These are phyloP conservation scores for Stramonita haemastoma DNA, from an alignment of 2,888 invertebrate genomes.

Conservation along the genomic window DNA sequence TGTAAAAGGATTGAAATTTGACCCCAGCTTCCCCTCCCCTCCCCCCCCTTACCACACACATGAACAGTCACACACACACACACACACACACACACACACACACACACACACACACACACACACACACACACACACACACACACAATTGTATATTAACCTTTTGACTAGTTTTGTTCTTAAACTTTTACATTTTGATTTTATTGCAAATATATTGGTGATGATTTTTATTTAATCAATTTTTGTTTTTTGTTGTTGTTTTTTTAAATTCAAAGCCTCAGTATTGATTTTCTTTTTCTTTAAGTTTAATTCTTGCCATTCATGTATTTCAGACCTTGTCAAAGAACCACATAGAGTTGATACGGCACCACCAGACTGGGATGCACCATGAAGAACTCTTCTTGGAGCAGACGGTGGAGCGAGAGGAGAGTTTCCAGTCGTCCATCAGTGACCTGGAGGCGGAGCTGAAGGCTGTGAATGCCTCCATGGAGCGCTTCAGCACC, in stretches of 20 bases:
- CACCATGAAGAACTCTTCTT: conserved; percentile 97
- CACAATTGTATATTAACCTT: not conserved
- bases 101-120: conserved; percentile 17
- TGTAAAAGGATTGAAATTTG: no score
- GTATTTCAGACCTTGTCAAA: conserved; percentile 90
- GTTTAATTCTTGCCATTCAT: not conserved
- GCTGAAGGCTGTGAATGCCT: conserved; percentile 65
- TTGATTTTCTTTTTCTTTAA: not conserved
- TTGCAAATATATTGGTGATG: not conserved
- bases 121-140: not conserved
- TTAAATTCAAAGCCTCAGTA: not conserved
- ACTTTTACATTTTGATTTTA: not conserved
- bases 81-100: not conserved
- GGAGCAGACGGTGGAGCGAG: conserved; percentile 94
- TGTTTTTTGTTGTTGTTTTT: not conserved
- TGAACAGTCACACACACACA: not conserved
- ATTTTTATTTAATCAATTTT: no score
- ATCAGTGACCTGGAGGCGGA: conserved; percentile 84
- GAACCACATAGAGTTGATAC: conserved; percentile 95
- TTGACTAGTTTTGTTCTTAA: not conserved
- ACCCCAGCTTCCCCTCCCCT: no score
- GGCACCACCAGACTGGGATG: conserved; percentile 95
- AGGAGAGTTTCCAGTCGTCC: conserved; percentile 92
- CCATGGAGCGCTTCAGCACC: conserved; percentile 84
- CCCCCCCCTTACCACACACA: no score